Evolutionary conservation across 2,113 vertebrate species (phyloP).

Genomic region (Jaculus jaculus): DNA sequence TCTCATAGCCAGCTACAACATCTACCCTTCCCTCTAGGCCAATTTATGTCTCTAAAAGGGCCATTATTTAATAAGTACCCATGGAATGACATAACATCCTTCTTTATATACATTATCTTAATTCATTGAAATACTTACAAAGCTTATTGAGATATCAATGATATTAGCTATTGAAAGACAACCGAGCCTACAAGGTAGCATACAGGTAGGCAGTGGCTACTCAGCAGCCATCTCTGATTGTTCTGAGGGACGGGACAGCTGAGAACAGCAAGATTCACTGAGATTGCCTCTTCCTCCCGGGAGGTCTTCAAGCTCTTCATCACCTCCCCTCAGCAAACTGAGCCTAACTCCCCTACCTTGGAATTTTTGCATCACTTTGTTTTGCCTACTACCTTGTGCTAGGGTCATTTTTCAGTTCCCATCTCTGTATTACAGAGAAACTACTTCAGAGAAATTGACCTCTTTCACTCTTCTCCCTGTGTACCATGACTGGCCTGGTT

Average conservation of each 20-base stretch:
- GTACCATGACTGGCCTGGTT: neutral
- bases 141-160: conserved; percentile 15
- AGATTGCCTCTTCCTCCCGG: neutral
- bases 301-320: neutral
- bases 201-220: neutral
- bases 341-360: neutral
- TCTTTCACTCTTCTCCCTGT: neutral
- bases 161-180: neutral
- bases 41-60: conserved; percentile 12
- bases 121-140: conserved; percentile 27
- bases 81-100: neutral
- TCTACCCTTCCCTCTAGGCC: neutral
- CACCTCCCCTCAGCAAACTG: neutral
- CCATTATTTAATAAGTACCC: neutral
- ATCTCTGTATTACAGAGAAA: neutral
- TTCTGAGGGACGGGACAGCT: neutral
- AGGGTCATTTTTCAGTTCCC: neutral
- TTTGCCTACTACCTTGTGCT: neutral
- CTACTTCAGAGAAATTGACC: neutral
- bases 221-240: neutral
- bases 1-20: neutral
- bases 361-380: conserved; percentile 3
- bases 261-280: neutral
- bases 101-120: neutral
- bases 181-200: neutral